These are phyloP conservation scores for Morphnarchus princeps DNA, from an alignment of 2,113 vertebrate species.

Conservation along the genomic window DNA sequence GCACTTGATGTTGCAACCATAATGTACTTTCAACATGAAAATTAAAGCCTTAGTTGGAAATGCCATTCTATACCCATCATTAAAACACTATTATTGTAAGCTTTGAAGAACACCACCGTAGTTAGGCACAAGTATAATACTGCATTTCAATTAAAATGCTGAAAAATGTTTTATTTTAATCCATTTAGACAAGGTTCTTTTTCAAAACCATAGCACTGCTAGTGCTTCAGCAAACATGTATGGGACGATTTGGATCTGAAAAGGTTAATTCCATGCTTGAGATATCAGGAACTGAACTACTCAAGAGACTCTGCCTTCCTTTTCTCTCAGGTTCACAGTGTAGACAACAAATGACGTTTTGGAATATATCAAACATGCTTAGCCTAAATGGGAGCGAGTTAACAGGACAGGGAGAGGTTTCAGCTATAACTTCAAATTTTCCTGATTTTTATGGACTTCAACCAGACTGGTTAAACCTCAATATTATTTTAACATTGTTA, in stretches of 20 bases:
- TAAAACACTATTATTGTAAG: neutral
- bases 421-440: conserved; percentile 44
- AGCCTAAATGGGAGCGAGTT: neutral
- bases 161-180: neutral
- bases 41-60: neutral
- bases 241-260: neutral
- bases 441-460: conserved; percentile 58
- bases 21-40: neutral
- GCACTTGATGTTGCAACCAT: neutral
- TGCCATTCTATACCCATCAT: neutral
- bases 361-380: neutral
- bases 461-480: conserved; percentile 40
- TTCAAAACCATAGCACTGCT: neutral
- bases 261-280: neutral
- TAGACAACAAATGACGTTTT: neutral
- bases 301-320: neutral
- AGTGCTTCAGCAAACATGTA: neutral
- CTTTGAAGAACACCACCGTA: neutral
- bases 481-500: conserved; percentile 58
- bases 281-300: neutral
- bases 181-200: neutral
- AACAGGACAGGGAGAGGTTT: neutral
- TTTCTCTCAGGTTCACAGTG: neutral
- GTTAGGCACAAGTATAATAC: neutral
- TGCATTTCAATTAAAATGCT: neutral